These are phyloP conservation scores for Xyrauchen texanus DNA, from an alignment of 2,113 vertebrate species.

Conservation along the genomic window DNA sequence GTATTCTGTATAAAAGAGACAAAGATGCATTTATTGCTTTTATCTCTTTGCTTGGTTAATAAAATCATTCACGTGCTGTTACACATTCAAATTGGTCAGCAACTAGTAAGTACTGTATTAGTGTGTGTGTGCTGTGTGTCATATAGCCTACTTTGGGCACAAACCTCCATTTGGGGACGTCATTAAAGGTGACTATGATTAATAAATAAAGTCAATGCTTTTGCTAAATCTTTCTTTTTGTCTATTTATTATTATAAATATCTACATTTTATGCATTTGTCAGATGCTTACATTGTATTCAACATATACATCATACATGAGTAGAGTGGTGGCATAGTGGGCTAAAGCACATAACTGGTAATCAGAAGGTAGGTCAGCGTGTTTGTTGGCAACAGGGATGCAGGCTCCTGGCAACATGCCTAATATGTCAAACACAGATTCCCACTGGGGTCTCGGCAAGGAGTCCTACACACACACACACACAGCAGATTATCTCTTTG, in stretches of 20 bases:
- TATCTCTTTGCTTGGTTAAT: constrained; percentile 2
- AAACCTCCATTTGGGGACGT: not conserved
- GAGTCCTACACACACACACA: not conserved
- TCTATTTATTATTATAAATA: not conserved
- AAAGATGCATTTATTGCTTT: not conserved
- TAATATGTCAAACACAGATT: constrained; percentile 32
- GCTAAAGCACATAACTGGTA: too few relatives aligned
- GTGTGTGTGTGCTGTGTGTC: not conserved
- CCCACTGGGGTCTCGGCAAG: constrained; percentile 11
- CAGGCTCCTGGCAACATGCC: constrained; percentile 10
- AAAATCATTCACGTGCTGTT: not conserved
- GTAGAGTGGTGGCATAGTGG: too few relatives aligned
- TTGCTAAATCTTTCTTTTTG: too few relatives aligned
- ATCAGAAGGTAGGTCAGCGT: too few relatives aligned
- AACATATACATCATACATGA: too few relatives aligned
- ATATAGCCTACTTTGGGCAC: too few relatives aligned
- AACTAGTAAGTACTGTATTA: not conserved
- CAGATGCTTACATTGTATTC: not conserved
- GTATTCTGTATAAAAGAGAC: constrained; percentile 1
- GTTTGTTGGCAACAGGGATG: not conserved
- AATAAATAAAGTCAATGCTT: too few relatives aligned
- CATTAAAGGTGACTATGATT: too few relatives aligned
- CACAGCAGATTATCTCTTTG: not conserved
- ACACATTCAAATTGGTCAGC: not conserved
- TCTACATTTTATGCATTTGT: not conserved